phyloP scores from a whole-genome alignment of 2,888 invertebrate genomes.

The Tinea trinotella region DNA sequence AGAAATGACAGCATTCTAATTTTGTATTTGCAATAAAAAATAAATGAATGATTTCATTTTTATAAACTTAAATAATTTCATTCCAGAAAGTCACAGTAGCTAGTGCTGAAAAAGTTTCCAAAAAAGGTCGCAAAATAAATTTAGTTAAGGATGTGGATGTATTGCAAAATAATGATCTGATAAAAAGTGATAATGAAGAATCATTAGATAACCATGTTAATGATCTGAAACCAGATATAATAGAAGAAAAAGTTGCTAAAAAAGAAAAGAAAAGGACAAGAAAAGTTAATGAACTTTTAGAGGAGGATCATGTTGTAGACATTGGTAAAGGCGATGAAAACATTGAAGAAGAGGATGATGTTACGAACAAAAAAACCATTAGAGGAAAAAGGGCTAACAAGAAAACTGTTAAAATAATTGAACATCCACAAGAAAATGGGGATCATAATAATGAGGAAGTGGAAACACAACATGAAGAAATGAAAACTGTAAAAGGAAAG shows the following conservation, averaged over 20 bases:
- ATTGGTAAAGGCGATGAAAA: conserved; percentile 22
- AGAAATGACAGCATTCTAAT: too few relatives aligned
- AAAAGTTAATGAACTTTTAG: conserved; percentile 43
- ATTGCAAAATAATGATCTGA: neutral
- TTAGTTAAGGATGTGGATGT: conserved; percentile 23
- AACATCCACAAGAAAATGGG: neutral
- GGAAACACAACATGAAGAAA: neutral
- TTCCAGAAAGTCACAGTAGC: conserved; percentile 55
- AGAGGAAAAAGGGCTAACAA: neutral
- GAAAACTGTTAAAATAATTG: neutral
- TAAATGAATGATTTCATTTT: too few relatives aligned
- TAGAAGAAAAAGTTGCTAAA: conserved; percentile 11
- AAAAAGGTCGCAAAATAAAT: conserved; percentile 49
- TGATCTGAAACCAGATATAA: neutral
- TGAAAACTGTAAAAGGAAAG: conserved; percentile 5
- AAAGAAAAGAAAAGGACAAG: conserved; percentile 36
- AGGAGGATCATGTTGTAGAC: conserved; percentile 32
- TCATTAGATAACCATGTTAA: neutral
- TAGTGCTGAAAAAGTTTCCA: conserved; percentile 43
- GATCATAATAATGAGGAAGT: neutral
- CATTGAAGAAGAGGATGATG: neutral
- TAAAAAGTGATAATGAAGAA: neutral
- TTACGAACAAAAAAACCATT: neutral
- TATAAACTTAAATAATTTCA: conserved; percentile 16
- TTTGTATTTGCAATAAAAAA: too few relatives aligned